Conservation (phyloP, 1,140 invertebrate genomes). For the Archegozetes longisetosus region DNA sequence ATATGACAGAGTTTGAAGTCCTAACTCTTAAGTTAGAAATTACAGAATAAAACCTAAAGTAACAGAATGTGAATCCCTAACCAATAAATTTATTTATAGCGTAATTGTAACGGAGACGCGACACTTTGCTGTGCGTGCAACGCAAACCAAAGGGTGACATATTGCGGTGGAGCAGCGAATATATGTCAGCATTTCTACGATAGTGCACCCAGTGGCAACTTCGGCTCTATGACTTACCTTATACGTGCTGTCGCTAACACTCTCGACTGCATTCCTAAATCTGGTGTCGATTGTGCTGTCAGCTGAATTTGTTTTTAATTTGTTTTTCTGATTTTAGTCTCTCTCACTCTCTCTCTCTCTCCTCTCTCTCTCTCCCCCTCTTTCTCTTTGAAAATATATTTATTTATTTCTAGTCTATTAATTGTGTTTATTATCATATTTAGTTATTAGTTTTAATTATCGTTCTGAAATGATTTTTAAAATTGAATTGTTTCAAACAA, state of each 20-base stretch:
- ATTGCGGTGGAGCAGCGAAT: constrained; percentile 78
- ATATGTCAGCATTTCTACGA: constrained; percentile 97
- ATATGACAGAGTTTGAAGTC: constrained; percentile 1
- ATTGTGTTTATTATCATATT: neutral
- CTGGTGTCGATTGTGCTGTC: constrained; percentile 62
- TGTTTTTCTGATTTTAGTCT: no score
- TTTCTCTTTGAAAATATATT: neutral
- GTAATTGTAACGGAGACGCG: constrained; percentile 67
- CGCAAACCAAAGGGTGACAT: constrained; percentile 39
- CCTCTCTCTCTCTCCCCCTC: neutral
- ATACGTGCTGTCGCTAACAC: constrained; percentile 61
- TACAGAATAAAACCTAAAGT: no score
- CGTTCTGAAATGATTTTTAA: no score
- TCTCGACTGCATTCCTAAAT: constrained; percentile 54
- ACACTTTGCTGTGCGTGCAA: constrained; percentile 73
- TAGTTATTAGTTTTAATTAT: neutral
- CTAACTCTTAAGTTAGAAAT: neutral
- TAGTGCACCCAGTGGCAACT: constrained; percentile 87
- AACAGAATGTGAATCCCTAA: no score
- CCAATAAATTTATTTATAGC: constrained; percentile 36
- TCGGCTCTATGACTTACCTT: constrained; percentile 94
- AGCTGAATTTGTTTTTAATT: no score
- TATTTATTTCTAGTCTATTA: neutral
- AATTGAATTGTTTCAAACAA: no score
- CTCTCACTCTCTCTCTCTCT: neutral